Conservation (phyloP, 2,888 invertebrate genomes). For the Pammene fasciana region DNA sequence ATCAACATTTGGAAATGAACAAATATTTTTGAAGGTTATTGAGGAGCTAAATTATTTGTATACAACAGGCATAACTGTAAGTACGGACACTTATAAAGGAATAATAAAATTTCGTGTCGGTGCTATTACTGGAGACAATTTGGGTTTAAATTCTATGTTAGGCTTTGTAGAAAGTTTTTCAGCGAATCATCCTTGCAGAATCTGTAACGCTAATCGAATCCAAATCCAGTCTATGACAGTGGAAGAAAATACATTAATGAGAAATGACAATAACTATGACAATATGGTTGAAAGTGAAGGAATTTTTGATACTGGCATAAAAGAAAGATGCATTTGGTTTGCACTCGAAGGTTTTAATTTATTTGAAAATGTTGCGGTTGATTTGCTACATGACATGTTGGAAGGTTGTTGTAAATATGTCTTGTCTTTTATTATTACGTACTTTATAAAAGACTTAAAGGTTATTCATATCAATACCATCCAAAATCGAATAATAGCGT, state of each 20-base stretch:
- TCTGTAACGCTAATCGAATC: no score
- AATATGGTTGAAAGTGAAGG: not conserved
- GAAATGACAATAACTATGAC: conserved; percentile 15
- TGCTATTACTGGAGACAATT: no score
- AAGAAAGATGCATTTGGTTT: conserved; percentile 16
- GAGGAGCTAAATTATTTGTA: no score
- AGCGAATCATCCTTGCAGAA: no score
- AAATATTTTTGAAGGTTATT: not conserved
- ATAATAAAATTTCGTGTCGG: no score
- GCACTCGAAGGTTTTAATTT: conserved; percentile 19
- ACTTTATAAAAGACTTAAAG: conserved; percentile 6
- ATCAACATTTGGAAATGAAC: not conserved
- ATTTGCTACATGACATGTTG: conserved; percentile 33
- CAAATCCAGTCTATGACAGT: conserved; percentile 12
- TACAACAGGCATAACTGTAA: no score
- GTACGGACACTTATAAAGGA: no score
- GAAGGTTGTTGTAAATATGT: conserved; percentile 38
- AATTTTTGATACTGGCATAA: conserved; percentile 2
- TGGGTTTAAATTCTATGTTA: no score
- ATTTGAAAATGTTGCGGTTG: conserved; percentile 17
- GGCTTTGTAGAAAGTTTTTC: no score
- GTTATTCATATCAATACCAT: conserved; percentile 8
- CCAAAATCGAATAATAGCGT: not conserved
- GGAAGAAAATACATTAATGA: conserved; percentile 3
- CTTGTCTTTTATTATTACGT: conserved; percentile 30